phyloP scores from a whole-genome alignment of 2,888 invertebrate genomes.

The Drosophila algonquin region DNA sequence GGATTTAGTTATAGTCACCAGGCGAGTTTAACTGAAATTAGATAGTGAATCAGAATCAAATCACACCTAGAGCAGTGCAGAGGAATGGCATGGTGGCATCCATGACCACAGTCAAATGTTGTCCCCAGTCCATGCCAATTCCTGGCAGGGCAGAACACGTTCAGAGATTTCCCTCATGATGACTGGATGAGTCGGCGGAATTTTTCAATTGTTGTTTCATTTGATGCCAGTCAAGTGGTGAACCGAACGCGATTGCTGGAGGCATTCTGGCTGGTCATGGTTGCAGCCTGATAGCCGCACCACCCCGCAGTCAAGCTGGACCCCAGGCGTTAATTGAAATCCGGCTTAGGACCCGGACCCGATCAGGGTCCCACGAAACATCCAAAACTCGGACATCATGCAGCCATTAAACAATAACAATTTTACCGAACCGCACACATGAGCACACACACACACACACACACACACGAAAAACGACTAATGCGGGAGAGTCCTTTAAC shows the following conservation, averaged over 20 bases:
- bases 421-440: slow-evolving; percentile 35
- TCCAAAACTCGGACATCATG: slow-evolving; percentile 54
- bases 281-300: slow-evolving; percentile 31
- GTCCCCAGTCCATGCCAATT: background rate
- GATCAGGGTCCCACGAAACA: slow-evolving; percentile 22
- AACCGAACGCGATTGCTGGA: slow-evolving; percentile 26
- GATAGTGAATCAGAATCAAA: background rate
- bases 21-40: background rate
- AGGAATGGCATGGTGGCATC: background rate
- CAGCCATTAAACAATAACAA: slow-evolving; percentile 64
- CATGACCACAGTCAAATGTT: background rate
- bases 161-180: slow-evolving; percentile 1
- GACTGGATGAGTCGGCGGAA: slow-evolving; percentile 38
- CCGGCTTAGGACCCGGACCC: slow-evolving; percentile 55
- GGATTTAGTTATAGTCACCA: no score
- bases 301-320: background rate
- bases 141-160: background rate
- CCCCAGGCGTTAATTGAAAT: slow-evolving; percentile 71
- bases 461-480: background rate
- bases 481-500: slow-evolving; percentile 33
- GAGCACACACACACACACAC: slow-evolving; percentile 10
- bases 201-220: slow-evolving; percentile 44
- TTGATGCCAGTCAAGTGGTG: slow-evolving; percentile 37
- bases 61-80: background rate
- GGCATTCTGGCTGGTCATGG: slow-evolving; percentile 39